phyloP scores from a whole-genome alignment of 2,113 vertebrate species.

The Chloropsis hardwickii region DNA sequence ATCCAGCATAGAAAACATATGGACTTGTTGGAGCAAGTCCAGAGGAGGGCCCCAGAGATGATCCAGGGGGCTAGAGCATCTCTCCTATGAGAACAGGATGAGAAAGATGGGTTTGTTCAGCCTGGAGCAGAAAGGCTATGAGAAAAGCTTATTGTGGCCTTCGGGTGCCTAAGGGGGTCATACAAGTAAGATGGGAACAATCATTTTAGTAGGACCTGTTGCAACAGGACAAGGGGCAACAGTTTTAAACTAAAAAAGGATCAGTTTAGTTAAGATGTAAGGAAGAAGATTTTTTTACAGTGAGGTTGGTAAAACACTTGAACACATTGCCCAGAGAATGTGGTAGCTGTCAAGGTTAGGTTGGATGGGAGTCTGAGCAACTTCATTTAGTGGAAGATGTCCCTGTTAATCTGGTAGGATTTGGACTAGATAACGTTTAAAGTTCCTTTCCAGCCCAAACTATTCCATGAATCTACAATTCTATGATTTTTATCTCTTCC shows the following conservation, averaged over 20 bases:
- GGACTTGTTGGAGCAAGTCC: neutral
- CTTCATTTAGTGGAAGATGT: neutral
- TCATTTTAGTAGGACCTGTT: neutral
- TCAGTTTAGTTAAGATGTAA: neutral
- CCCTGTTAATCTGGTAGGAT: neutral
- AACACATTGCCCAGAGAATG: neutral
- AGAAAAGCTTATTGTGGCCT: neutral
- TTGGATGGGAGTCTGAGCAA: neutral
- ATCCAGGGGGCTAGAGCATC: neutral
- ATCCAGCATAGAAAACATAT: neutral
- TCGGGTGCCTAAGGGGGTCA: too few species aligned
- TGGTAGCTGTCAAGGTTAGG: neutral
- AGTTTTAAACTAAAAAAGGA: neutral
- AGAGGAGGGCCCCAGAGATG: neutral
- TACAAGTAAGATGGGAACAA: neutral
- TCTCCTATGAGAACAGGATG: neutral
- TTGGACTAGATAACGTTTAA: neutral
- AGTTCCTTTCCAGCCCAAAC: neutral
- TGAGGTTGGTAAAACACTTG: neutral
- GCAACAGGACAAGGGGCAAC: neutral
- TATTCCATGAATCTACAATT: too few species aligned
- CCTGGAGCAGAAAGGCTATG: rapidly evolving
- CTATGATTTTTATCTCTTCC: neutral
- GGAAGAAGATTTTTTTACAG: neutral
- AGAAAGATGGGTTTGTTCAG: too few species aligned